Evolutionary conservation across 2,888 invertebrate species (phyloP).

Genomic region (Hydriomena furcata): DNA sequence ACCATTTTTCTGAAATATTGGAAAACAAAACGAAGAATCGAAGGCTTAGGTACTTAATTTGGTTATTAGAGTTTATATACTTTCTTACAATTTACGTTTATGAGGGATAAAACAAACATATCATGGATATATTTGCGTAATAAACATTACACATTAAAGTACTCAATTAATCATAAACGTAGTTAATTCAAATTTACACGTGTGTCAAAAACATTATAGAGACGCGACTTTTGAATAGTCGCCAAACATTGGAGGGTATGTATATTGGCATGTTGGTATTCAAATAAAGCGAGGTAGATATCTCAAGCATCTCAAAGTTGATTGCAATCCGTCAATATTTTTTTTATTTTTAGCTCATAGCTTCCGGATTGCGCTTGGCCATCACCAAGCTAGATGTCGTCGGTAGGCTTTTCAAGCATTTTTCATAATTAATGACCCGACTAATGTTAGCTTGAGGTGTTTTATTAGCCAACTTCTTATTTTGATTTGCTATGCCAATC

Average conservation of each 20-base stretch:
- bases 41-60: no score
- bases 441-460: conserved; percentile 3
- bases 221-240: conserved; percentile 33
- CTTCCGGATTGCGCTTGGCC: conserved; percentile 10
- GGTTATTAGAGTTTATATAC: no score
- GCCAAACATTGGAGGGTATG: conserved; percentile 37
- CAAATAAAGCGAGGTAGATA: conserved; percentile 10
- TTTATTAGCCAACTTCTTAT: conserved; percentile 16
- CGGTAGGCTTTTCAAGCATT: conserved; percentile 12
- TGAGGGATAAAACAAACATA: no score
- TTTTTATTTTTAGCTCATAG: conserved; percentile 2
- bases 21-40: neutral
- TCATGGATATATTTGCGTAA: no score
- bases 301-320: conserved; percentile 9
- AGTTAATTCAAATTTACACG: conserved; percentile 9
- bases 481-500: conserved; percentile 25
- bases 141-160: no score
- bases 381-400: no score
- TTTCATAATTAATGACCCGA: conserved; percentile 7
- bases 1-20: neutral
- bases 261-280: conserved; percentile 24
- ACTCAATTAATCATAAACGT: no score
- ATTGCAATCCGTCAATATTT: conserved; percentile 17
- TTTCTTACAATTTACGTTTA: no score
- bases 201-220: conserved; percentile 16